Evolutionary conservation across 2,797 vertebrate species (phyloP).

Genomic region (Fundulus diaphanus): DNA sequence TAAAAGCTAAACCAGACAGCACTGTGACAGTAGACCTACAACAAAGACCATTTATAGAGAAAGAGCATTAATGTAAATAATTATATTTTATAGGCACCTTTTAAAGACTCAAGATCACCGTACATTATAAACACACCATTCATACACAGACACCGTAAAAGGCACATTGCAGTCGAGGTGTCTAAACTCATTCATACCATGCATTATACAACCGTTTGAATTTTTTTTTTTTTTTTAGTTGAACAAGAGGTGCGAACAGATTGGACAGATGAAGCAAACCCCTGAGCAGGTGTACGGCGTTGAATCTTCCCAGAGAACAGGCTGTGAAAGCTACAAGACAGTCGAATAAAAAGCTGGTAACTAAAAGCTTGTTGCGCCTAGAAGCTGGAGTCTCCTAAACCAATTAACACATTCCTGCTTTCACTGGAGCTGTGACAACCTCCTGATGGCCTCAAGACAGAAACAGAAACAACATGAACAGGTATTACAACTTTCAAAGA

Average conservation of each 20-base stretch:
- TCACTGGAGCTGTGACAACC: conserved; percentile 7
- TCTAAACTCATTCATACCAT: not conserved
- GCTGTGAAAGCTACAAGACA: conserved; percentile 26
- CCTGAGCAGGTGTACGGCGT: conserved; percentile 22
- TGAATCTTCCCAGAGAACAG: conserved; percentile 15
- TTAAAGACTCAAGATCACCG: too few species aligned
- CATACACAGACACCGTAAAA: too few species aligned
- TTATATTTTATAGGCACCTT: too few species aligned
- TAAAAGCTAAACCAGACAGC: too few species aligned
- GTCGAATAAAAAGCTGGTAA: conserved; percentile 26
- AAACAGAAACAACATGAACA: conserved; percentile 1
- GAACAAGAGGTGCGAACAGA: not conserved
- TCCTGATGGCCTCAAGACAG: conserved; percentile 20
- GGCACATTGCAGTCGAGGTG: too few species aligned
- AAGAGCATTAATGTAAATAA: too few species aligned
- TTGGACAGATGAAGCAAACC: conserved; percentile 18
- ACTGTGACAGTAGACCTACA: too few species aligned
- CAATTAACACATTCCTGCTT: conserved; percentile 42
- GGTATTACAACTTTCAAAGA: not conserved
- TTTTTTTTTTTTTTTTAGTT: not conserved
- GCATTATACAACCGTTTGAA: too few species aligned
- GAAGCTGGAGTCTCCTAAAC: conserved; percentile 31
- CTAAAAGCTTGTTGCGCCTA: conserved; percentile 27
- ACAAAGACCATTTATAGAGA: too few species aligned
- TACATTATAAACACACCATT: too few species aligned